phyloP scores from a whole-genome alignment of 30 jellyfish, hydroid and myxozoan genomes.

The Aurelia coerulea region DNA sequence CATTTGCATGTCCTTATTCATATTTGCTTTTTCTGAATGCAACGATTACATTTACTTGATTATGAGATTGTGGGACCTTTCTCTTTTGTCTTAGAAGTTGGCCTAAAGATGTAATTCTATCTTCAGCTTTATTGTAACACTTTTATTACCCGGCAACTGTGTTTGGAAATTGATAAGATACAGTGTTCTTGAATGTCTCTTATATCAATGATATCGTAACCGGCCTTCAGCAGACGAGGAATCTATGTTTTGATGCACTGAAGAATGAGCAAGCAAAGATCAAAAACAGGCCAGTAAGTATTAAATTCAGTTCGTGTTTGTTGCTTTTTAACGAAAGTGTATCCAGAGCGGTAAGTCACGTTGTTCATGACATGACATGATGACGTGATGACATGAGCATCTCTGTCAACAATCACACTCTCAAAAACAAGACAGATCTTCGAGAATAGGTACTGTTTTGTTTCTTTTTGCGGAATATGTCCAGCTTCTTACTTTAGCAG shows the following conservation, averaged over 20 bases:
- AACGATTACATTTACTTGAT: not conserved
- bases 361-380: too few relatives aligned
- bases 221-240: not conserved
- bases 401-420: too few relatives aligned
- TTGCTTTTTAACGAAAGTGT: not conserved
- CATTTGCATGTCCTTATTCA: not conserved
- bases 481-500: too few relatives aligned
- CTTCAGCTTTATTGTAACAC: not conserved
- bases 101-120: not conserved
- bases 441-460: too few relatives aligned
- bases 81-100: not conserved
- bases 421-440: too few relatives aligned
- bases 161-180: not conserved
- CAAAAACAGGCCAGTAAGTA: conserved; percentile 24
- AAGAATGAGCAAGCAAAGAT: conserved; percentile 21
- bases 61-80: not conserved
- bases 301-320: too few relatives aligned
- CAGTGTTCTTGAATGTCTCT: too few relatives aligned
- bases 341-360: not conserved
- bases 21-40: not conserved
- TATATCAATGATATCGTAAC: not conserved
- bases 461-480: too few relatives aligned
- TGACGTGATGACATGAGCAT: too few relatives aligned
- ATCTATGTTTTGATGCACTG: too few relatives aligned
- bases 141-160: not conserved